These are phyloP conservation scores for Apomyelois bistriatella DNA, from an alignment of 2,888 invertebrate genomes.

Conservation along the genomic window DNA sequence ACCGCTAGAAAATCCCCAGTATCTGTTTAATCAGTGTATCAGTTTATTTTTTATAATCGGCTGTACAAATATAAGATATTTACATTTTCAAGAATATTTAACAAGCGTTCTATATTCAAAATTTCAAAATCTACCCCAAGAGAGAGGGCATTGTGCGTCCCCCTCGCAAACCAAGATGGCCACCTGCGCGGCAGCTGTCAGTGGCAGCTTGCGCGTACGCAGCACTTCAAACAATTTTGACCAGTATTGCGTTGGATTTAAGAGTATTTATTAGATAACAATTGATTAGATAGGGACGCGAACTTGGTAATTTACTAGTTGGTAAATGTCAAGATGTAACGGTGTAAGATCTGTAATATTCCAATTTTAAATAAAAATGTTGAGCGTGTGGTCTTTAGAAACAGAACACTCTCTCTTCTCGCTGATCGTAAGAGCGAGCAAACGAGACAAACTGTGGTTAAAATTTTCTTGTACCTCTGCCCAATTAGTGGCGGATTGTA, in stretches of 20 bases:
- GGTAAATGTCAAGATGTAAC: constrained; percentile 14
- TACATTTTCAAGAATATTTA: neutral
- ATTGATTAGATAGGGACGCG: constrained; percentile 3
- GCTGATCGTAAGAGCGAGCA: no score
- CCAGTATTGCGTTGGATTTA: neutral
- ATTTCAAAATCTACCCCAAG: constrained; percentile 20
- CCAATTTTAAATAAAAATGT: no score
- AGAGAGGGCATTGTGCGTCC: constrained; percentile 26
- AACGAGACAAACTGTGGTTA: no score
- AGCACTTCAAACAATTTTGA: constrained; percentile 13
- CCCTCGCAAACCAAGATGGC: constrained; percentile 37
- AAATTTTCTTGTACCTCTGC: no score
- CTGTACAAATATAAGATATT: neutral
- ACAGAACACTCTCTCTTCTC: no score
- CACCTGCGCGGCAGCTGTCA: constrained; percentile 64
- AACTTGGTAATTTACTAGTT: neutral
- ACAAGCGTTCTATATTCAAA: neutral
- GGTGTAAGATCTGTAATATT: neutral
- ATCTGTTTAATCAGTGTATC: no score
- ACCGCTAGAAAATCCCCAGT: no score
- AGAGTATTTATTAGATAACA: neutral
- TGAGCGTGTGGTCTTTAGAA: no score
- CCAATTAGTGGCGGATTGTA: no score
- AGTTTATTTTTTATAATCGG: no score
- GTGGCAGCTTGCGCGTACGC: constrained; percentile 51